These are phyloP conservation scores for Uropetala carovei DNA, from an alignment of 2,888 invertebrate genomes.

Conservation along the genomic window DNA sequence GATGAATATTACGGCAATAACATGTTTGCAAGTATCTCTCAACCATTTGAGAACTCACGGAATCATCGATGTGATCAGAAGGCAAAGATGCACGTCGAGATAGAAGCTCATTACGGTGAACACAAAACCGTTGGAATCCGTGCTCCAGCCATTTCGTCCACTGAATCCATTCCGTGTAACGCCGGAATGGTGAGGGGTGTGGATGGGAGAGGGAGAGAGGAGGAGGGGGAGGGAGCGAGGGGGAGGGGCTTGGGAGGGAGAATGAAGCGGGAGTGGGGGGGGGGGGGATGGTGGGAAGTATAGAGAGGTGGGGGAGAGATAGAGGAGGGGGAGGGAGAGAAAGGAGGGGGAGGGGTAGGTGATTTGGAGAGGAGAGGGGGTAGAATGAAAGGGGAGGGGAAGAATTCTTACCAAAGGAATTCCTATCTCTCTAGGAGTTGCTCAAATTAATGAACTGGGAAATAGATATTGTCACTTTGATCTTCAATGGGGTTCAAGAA, in stretches of 20 bases:
- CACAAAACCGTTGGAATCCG: too few species aligned
- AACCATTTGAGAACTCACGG: too few species aligned
- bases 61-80: too few species aligned
- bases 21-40: too few species aligned
- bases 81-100: too few species aligned
- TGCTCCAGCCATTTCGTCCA: too few species aligned
- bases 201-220: background rate
- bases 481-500: too few species aligned
- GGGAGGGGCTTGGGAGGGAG: background rate
- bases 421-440: background rate
- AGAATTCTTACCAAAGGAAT: too few species aligned
- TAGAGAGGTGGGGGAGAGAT: background rate
- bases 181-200: background rate
- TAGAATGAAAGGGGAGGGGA: background rate
- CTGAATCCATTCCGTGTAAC: background rate
- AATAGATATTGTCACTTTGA: too few species aligned
- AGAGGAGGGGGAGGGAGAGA: background rate
- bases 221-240: background rate
- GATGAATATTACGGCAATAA: too few species aligned
- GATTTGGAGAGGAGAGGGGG: background rate
- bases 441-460: conserved; percentile 6
- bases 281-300: background rate
- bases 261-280: background rate
- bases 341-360: background rate
- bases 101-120: too few species aligned